These are phyloP conservation scores for Prionace glauca DNA, from an alignment of 2,797 vertebrate genomes.

Conservation along the genomic window DNA sequence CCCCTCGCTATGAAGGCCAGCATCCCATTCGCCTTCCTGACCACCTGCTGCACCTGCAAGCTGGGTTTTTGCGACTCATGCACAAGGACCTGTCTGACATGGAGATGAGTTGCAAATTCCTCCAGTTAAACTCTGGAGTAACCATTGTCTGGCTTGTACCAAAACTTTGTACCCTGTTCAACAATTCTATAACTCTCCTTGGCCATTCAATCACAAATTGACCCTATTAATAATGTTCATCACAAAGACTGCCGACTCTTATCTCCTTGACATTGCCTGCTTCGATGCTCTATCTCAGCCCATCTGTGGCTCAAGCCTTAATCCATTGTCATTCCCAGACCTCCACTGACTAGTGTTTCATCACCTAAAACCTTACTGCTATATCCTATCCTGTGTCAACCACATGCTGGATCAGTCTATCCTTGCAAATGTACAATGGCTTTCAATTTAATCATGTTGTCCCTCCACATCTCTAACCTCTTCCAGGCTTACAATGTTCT, in stretches of 20 bases:
- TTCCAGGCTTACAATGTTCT: not conserved
- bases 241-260: not conserved
- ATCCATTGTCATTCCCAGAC: not conserved
- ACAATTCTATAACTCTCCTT: not conserved
- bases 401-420: not conserved
- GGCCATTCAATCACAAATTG: not conserved
- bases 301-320: not conserved
- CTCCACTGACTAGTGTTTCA: not conserved
- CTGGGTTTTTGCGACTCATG: no score
- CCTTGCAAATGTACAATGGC: not conserved
- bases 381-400: not conserved
- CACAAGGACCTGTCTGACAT: not conserved
- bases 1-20: no score
- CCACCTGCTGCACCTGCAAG: no score
- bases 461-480: not conserved
- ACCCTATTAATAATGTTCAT: not conserved
- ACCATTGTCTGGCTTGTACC: not conserved
- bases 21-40: no score
- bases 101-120: not conserved
- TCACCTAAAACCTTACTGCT: not conserved
- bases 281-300: no score
- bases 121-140: not conserved
- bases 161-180: not conserved
- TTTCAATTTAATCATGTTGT: not conserved
- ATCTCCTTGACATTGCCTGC: not conserved